Base-by-base conservation (phyloP, 35 echinoderm and acorn worm species). In the Eucidaris tribuloides region DNA sequence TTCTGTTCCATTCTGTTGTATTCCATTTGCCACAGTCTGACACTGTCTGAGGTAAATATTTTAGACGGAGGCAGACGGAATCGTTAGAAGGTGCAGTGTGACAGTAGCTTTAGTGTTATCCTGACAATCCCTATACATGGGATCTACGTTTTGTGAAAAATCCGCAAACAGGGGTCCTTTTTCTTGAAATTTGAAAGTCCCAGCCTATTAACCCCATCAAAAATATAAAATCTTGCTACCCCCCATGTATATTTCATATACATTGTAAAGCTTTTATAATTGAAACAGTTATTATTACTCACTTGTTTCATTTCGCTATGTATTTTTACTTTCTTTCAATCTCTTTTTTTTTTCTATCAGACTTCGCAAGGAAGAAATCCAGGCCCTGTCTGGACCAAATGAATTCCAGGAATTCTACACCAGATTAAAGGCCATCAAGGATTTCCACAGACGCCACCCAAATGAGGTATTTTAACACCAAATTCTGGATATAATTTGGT, bases 361-460 rank as follows among this genome's bases (percentile, higher is more conserved):
- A 44, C 23, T 74, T 17, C 88, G 88, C 24, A 99, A 99, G 44
- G 96, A 99, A 81, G 96, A 99, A 83, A 71, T 99, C 13, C 86
- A 93, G 50, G 96, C 96, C 18, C 62, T 99, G 17, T 99, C 96
- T 23, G 96, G 96, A 81, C 96, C 96, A 58, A 91, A 99, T 84
- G 96, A 93, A 55, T 99, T 99, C 63, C 84, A 88, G 63, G 96
- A 99, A 65, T 99, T 99, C 78, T 99, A 99, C 57, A 79, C 44
- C 11, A 70, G 96, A 30, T 76, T 99, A 25, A 99, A 99, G 72
- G 62, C 71, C 25, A 93, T 99, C 79, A 99, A 99, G 58, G 96
- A 99, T 15, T 99, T 99, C 71, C 96, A 99, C 63, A 99, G 88
- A 68, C 93, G 82, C 61, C 96, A 99, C 71, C 96, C 96, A 79